phyloP scores from a whole-genome alignment of 2,113 vertebrate species.

The Poicephalus gulielmi region DNA sequence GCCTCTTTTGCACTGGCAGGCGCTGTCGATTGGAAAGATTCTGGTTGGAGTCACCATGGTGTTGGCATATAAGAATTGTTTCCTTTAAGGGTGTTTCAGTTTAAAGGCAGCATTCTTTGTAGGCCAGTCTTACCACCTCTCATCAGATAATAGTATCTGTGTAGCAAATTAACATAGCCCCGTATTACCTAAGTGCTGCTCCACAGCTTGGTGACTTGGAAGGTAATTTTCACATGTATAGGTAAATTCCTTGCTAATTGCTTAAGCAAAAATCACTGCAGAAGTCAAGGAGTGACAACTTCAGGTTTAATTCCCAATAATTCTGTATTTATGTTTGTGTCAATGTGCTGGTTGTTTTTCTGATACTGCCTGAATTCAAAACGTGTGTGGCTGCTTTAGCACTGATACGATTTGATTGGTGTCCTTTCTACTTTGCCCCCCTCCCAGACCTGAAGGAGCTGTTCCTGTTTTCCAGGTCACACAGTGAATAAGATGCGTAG shows the following conservation, averaged over 20 bases:
- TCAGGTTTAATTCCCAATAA: neutral
- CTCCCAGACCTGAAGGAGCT: neutral
- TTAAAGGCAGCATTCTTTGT: neutral
- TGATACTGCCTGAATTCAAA: neutral
- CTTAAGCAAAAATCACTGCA: neutral
- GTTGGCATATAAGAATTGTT: neutral
- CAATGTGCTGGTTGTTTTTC: neutral
- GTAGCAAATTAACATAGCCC: rapidly evolving
- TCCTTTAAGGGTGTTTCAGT: neutral
- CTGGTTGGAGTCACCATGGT: neutral
- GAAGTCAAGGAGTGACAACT: neutral
- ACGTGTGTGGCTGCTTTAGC: neutral
- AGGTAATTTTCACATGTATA: neutral
- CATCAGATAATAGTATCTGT: neutral
- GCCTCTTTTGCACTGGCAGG: neutral
- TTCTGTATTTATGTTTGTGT: neutral
- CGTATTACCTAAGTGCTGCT: rapidly evolving
- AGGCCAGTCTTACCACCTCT: neutral
- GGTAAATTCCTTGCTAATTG: neutral
- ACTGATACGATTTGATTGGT: rapidly evolving
- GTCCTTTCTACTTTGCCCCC: rapidly evolving
- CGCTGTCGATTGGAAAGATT: neutral
- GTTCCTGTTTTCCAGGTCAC: constrained; percentile 77
- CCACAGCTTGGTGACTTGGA: neutral
- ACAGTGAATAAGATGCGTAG: constrained; percentile 86